Percentiles rank a stretch among this genome's conserved stretches.
These are phyloP conservation scores for Peromyscus leucopus DNA, from an alignment of 2,113 vertebrate species.

Conservation along the genomic window DNA sequence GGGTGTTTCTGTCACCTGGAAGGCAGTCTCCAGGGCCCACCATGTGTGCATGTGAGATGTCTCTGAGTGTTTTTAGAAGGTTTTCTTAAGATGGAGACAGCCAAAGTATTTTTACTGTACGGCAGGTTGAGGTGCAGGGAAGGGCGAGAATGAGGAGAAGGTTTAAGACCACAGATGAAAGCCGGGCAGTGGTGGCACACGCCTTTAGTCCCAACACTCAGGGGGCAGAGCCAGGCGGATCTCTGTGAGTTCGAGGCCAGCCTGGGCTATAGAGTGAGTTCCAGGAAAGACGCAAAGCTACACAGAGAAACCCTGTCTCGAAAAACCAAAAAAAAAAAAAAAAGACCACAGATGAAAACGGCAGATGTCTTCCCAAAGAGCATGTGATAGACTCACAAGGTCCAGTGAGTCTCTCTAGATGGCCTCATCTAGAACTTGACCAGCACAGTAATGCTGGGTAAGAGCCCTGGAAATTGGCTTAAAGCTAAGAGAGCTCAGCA, in stretches of 20 bases:
- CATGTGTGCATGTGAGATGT: constrained; percentile 60
- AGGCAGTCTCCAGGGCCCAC: constrained; percentile 60
- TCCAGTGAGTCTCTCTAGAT: not conserved
- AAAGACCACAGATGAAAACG: not conserved
- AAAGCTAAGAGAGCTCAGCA: not conserved
- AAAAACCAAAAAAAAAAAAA: too few relatives aligned
- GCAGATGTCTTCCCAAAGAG: not conserved
- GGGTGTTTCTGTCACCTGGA: not conserved
- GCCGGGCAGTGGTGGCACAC: too few relatives aligned
- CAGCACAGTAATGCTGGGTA: not conserved
- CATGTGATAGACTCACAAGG: rapidly evolving
- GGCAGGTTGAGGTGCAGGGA: constrained; percentile 47
- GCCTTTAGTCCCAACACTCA: too few relatives aligned
- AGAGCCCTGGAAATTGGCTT: not conserved
- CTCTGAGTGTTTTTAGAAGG: constrained; percentile 81
- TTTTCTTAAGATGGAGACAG: constrained; percentile 69
- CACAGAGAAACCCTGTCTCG: too few relatives aligned
- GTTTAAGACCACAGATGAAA: not conserved
- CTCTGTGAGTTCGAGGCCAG: too few relatives aligned
- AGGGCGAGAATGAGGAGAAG: not conserved
- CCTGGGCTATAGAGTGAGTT: too few relatives aligned
- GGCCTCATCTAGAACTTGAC: not conserved
- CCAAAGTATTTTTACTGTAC: constrained; percentile 82
- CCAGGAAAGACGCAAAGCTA: too few relatives aligned
- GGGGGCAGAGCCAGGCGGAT: too few relatives aligned